phyloP scores from a whole-genome alignment of 2,888 invertebrate species.

The Stratiomys singularior region DNA sequence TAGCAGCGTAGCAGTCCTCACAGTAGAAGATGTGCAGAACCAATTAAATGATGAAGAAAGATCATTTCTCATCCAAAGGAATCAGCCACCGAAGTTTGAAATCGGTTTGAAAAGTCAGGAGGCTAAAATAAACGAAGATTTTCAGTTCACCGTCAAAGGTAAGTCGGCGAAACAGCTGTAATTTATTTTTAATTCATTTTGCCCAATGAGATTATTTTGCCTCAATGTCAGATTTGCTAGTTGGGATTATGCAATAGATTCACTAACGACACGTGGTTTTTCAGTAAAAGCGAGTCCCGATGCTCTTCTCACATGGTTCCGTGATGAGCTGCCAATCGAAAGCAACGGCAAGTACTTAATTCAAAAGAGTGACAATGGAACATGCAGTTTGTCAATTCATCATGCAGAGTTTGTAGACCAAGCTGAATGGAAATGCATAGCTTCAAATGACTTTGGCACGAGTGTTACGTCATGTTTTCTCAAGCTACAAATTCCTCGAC shows the following conservation, averaged over 20 bases:
- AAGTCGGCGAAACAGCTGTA: conserved; percentile 49
- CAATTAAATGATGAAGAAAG: conserved; percentile 89
- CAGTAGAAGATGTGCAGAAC: conserved; percentile 90
- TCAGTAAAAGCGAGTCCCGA: conserved; percentile 81
- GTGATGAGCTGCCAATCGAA: conserved; percentile 84
- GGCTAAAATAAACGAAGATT: conserved; percentile 83
- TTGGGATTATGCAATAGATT: no score
- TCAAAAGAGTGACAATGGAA: conserved; percentile 75
- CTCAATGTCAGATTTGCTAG: no score
- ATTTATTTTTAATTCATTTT: not conserved
- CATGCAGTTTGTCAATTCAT: conserved; percentile 77
- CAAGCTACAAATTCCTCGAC: conserved; percentile 84
- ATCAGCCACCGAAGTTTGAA: conserved; percentile 85
- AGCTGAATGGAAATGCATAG: conserved; percentile 93
- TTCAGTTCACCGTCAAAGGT: conserved; percentile 85
- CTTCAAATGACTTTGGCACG: conserved; percentile 88
- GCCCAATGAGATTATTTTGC: no score
- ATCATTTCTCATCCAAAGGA: conserved; percentile 71
- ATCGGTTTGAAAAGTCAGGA: conserved; percentile 84
- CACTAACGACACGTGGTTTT: no score
- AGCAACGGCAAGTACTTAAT: conserved; percentile 75
- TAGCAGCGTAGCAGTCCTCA: conserved; percentile 85
- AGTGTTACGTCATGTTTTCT: conserved; percentile 88
- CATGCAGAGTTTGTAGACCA: conserved; percentile 84
- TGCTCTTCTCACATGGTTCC: conserved; percentile 86